Evolutionary conservation across 1,140 invertebrate species (phyloP).

Genomic region (Probaryconus sp.): DNA sequence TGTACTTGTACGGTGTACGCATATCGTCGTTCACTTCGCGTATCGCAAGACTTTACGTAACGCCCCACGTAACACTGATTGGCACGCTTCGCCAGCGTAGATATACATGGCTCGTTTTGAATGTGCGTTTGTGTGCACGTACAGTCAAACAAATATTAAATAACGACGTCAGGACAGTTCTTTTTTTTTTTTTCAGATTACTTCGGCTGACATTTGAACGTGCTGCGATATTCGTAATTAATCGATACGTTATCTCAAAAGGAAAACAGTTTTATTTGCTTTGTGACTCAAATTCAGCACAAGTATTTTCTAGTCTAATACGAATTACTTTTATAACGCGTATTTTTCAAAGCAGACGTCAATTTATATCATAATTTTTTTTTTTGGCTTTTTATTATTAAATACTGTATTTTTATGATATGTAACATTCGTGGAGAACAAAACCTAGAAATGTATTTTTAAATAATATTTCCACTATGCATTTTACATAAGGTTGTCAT

Average conservation of each 20-base stretch:
- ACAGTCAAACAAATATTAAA: conserved; percentile 33
- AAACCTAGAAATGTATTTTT: too few relatives aligned
- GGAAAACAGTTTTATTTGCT: conserved; percentile 20
- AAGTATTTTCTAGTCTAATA: too few relatives aligned
- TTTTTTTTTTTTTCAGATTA: neutral
- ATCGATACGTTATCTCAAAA: conserved; percentile 39
- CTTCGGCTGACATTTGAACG: conserved; percentile 1
- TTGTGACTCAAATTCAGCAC: too few relatives aligned
- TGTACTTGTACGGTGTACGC: conserved; percentile 44
- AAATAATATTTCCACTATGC: too few relatives aligned
- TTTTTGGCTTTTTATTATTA: too few relatives aligned
- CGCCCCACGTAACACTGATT: conserved; percentile 61
- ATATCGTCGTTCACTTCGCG: conserved; percentile 50
- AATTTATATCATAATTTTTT: too few relatives aligned
- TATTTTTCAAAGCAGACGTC: too few relatives aligned
- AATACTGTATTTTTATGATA: too few relatives aligned
- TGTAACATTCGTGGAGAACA: too few relatives aligned
- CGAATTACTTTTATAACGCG: neutral
- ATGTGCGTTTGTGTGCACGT: conserved; percentile 33
- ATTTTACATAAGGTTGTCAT: too few relatives aligned
- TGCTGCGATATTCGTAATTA: conserved; percentile 20
- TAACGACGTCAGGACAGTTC: conserved; percentile 1
- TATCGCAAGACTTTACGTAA: conserved; percentile 60
- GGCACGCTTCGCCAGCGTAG: conserved; percentile 46
- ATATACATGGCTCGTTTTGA: conserved; percentile 32